Conservation (phyloP, 2,888 invertebrate species). For the Clivina fossor region DNA sequence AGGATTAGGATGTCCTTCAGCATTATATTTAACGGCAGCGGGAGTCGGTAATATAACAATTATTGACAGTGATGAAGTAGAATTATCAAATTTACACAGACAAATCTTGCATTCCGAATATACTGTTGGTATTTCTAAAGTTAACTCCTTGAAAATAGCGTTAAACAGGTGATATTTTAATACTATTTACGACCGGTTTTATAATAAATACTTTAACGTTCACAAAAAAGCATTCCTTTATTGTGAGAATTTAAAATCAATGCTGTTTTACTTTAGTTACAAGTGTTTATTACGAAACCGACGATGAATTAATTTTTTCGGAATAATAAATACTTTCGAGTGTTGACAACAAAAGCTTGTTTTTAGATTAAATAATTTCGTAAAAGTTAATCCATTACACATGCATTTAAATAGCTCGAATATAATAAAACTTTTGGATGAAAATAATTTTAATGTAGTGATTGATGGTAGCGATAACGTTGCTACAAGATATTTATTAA, state of each 20-base stretch:
- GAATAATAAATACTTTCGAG: conserved; percentile 11
- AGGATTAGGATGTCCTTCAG: conserved; percentile 93
- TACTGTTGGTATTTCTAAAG: conserved; percentile 72
- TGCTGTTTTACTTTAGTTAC: not conserved
- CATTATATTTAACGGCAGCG: conserved; percentile 84
- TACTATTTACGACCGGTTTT: no score
- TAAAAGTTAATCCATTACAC: conserved; percentile 69
- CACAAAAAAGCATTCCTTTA: no score
- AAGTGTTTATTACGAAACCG: not conserved
- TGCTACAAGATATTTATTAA: conserved; percentile 90
- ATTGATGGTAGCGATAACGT: conserved; percentile 97
- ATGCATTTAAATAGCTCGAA: conserved; percentile 69
- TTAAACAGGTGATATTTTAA: conserved; percentile 62
- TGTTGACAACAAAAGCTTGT: conserved; percentile 17
- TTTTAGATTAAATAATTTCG: conserved; percentile 68
- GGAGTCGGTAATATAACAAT: conserved; percentile 85
- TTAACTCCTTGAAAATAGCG: conserved; percentile 68
- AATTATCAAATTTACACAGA: conserved; percentile 89
- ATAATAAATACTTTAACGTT: no score
- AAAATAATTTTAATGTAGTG: conserved; percentile 74
- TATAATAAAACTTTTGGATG: conserved; percentile 63
- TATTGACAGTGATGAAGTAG: conserved; percentile 91
- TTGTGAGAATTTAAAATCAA: not conserved
- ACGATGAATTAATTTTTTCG: not conserved
- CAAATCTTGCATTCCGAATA: conserved; percentile 82